A percentile compares a stretch with the other conserved stretches of the same genome.
Evolutionary conservation across 2,113 vertebrate species (phyloP).

Genomic region (Takifugu bimaculatus): DNA sequence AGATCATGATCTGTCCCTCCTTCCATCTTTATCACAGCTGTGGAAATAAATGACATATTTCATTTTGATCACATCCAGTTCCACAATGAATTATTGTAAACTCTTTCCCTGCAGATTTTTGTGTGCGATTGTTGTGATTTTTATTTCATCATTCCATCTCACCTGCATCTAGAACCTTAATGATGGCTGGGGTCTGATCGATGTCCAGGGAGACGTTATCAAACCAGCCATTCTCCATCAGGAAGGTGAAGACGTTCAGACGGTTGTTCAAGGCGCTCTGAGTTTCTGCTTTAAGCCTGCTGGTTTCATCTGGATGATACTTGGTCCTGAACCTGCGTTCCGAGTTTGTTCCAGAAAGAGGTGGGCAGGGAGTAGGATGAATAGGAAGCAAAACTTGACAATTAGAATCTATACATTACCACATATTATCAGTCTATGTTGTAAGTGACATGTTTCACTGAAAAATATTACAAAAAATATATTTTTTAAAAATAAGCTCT

Average conservation of each 20-base stretch:
- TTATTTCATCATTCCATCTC: not conserved
- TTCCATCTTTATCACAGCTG: constrained; percentile 95
- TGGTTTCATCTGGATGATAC: constrained; percentile 90
- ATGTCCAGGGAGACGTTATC: constrained; percentile 85
- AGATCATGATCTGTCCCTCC: constrained; percentile 87
- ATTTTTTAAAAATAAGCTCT: not conserved
- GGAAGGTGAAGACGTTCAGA: constrained; percentile 80
- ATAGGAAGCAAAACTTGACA: constrained; percentile 49
- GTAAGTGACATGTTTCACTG: not conserved
- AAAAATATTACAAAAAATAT: not conserved
- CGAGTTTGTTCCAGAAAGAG: constrained; percentile 30
- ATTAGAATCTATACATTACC: constrained; percentile 6
- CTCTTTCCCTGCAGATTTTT: no score
- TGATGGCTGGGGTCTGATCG: constrained; percentile 81
- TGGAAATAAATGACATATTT: not conserved
- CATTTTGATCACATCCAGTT: no score
- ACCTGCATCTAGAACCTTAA: constrained; percentile 88
- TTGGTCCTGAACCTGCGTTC: constrained; percentile 87
- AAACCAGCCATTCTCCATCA: constrained; percentile 86
- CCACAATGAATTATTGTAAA: no score
- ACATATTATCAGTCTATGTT: constrained; percentile 9
- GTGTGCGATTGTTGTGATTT: no score
- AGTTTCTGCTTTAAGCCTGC: constrained; percentile 80
- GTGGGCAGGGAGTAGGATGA: constrained; percentile 47
- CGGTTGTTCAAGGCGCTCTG: constrained; percentile 82